A percentile compares a stretch with the other conserved stretches of the same genome.
These are phyloP conservation scores for Aricia agestis DNA, from an alignment of 1,140 invertebrate species.

Conservation along the genomic window DNA sequence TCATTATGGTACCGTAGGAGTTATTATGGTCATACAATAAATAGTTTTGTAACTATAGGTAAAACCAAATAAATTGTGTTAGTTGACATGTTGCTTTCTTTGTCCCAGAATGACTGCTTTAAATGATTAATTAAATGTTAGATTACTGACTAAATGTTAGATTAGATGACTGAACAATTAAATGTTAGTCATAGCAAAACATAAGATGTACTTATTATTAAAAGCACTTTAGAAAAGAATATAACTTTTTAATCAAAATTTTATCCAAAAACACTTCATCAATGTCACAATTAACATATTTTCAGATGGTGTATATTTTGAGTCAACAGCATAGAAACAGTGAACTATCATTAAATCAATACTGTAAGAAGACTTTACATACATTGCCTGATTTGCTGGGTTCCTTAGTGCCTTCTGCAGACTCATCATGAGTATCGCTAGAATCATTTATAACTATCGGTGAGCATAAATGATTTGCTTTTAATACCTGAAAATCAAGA, in stretches of 20 bases:
- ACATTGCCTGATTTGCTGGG: conserved; percentile 57
- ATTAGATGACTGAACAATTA: too few relatives aligned
- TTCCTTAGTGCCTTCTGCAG: conserved; percentile 24
- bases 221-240: not conserved
- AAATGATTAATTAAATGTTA: not conserved
- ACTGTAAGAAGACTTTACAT: conserved; percentile 30
- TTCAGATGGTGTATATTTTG: too few relatives aligned
- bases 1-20: not conserved
- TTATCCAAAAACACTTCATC: too few relatives aligned
- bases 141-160: too few relatives aligned
- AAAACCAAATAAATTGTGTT: not conserved
- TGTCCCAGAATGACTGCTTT: not conserved
- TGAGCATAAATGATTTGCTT: conserved; percentile 43
- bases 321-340: too few relatives aligned
- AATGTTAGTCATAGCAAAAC: too few relatives aligned
- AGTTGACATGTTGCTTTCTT: not conserved
- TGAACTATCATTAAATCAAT: too few relatives aligned
- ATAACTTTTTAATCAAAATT: too few relatives aligned
- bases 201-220: not conserved
- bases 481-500: conserved; percentile 33
- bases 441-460: conserved; percentile 58
- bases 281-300: too few relatives aligned
- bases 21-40: not conserved
- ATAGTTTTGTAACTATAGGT: not conserved
- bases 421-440: conserved; percentile 21